phyloP scores from a whole-genome alignment of 2,888 invertebrate genomes.

The Allygus modestus region DNA sequence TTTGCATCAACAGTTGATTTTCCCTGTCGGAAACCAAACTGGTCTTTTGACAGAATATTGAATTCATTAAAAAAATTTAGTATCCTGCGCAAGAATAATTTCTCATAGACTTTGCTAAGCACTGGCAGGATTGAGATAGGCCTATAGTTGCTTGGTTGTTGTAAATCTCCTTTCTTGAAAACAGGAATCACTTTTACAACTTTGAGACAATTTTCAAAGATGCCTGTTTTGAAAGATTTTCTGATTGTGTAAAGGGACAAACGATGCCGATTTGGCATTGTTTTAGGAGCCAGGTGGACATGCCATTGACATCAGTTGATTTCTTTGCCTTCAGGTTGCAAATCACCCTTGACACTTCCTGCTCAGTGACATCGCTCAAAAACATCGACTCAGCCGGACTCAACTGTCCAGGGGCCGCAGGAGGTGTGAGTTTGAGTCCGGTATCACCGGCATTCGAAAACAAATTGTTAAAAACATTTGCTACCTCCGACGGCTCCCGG shows the following conservation, averaged over 20 bases:
- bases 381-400: constrained; percentile 10
- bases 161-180: no score
- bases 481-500: constrained; percentile 7
- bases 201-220: constrained; percentile 1
- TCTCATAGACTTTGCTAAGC: no score
- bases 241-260: not conserved
- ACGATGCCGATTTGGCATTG: constrained; percentile 11
- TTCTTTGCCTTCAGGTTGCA: constrained; percentile 11
- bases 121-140: no score
- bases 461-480: not conserved
- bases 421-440: not conserved
- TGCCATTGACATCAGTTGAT: no score
- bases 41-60: not conserved
- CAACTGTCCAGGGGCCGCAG: not conserved
- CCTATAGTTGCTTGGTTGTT: no score
- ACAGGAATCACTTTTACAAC: no score
- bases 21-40: no score
- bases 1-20: no score
- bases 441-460: constrained; percentile 20
- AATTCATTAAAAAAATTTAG: not conserved
- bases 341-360: not conserved
- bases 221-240: constrained; percentile 10
- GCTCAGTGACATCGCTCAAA: not conserved
- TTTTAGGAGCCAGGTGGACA: no score
- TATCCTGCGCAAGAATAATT: constrained; percentile 26